Evolutionary conservation across 2,797 vertebrate species (phyloP), one percentile per base, ranked within the genome.

Genomic region (Tachyglossus aculeatus): DNA sequence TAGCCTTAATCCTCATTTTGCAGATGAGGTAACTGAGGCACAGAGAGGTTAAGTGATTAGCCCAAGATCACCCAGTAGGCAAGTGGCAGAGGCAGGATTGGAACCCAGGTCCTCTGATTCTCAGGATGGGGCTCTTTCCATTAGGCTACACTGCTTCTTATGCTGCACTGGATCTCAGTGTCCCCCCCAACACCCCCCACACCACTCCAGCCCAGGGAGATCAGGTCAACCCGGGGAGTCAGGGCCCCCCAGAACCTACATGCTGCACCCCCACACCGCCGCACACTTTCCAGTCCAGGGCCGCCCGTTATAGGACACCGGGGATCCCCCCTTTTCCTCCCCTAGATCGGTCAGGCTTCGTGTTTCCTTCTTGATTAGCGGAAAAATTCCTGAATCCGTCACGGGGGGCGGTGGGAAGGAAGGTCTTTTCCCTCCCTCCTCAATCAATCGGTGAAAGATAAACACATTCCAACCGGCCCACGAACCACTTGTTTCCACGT

Each of bases 301-400:
- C 45, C 52, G 56, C 65, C 0, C 3, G 48, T 88, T 81, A 90
- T 83, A 60, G 77, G 87, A 77, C 86, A 71, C 64, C 37, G 78
- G 86, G 77, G 84, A 88, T 51, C 59, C 72, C 60, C 9, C 37
- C 61, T 79, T 76, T 84, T 77, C 85, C 81, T 65, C 67, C 68
- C 67, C 36, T 41, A 45, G 36, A 7, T 9, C 68, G 67, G 59
- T 37, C 55, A 52, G 80, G 34, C 6, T 9, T 63, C 78, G 78
- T 77, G 78, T 84, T 89, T 90, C 88, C 64, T 88, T 89, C 87
- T 89, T 85, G 82, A 91, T 92, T 88, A 90, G 78, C 4, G 72
- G 88, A 81, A 87, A 86, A 88, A 88, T 74, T 86, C 84, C 82
- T 78, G 56, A 82, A 86, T 87, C 76, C 61, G 88, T 89, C 67